Percentiles rank a stretch among this genome's conserved stretches.
Conservation (phyloP, 2,888 invertebrate genomes). For the Nasonia oneida region DNA sequence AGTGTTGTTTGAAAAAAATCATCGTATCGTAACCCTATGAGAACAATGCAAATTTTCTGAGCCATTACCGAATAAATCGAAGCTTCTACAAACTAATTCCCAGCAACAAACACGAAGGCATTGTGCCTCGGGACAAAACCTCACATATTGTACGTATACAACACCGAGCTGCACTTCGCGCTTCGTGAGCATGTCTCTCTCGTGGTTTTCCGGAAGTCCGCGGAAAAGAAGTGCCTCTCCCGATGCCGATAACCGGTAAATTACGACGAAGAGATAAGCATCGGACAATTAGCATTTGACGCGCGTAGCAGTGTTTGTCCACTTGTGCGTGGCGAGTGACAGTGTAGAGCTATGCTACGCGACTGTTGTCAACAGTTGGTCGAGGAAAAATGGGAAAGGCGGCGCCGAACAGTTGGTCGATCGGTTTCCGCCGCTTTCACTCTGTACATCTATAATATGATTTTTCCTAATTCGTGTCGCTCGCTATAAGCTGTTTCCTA, state of each 20-base stretch:
- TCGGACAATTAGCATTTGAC: slow-evolving; percentile 45
- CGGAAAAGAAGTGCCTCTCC: background rate
- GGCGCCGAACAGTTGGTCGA: slow-evolving; percentile 32
- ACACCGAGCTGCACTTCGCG: background rate
- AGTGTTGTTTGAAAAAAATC: background rate
- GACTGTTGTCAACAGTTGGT: slow-evolving; percentile 49
- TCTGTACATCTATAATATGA: background rate
- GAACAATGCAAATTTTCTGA: background rate
- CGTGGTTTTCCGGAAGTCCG: background rate
- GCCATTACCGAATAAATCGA: background rate
- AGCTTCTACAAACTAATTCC: slow-evolving; percentile 8
- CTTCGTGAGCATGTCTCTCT: background rate
- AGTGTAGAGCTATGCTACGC: background rate
- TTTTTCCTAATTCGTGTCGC: slow-evolving; percentile 37
- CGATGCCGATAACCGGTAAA: slow-evolving; percentile 30
- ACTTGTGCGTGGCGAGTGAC: slow-evolving; percentile 36
- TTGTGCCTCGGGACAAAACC: background rate
- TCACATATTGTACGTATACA: background rate
- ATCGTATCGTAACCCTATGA: background rate
- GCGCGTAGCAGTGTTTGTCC: slow-evolving; percentile 23
- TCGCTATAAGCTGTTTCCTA: background rate
- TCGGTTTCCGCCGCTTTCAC: slow-evolving; percentile 19
- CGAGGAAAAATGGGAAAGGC: background rate
- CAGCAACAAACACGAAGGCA: background rate
- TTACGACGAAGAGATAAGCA: slow-evolving; percentile 31